Evolutionary conservation across 2,888 invertebrate genomes (phyloP).

Genomic region (Ochropleura plecta): DNA sequence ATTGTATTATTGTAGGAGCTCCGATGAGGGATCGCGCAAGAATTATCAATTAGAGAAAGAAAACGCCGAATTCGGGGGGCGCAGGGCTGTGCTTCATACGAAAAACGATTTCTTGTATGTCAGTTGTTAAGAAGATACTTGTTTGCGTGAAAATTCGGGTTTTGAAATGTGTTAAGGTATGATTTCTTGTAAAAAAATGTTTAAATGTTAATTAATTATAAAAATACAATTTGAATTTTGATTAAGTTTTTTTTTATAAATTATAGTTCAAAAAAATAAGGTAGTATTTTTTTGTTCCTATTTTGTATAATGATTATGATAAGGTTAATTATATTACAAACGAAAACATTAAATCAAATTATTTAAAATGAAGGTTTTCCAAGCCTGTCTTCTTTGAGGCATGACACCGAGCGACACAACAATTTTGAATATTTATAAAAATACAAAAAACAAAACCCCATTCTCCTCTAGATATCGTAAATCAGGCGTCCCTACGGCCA

Average conservation of each 20-base stretch:
- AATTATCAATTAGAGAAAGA: slow-evolving; percentile 90
- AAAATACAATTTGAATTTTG: neutral
- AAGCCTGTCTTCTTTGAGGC: slow-evolving; percentile 4
- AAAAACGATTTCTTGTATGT: slow-evolving; percentile 12
- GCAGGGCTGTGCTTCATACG: slow-evolving; percentile 61
- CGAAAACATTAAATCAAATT: neutral
- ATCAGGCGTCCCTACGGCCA: slow-evolving; percentile 86
- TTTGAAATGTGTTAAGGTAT: neutral
- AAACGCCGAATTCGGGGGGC: slow-evolving; percentile 71
- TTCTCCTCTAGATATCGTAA: slow-evolving; percentile 82
- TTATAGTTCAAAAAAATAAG: neutral
- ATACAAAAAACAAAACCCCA: slow-evolving; percentile 75
- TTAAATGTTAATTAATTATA: neutral
- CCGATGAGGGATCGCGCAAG: slow-evolving; percentile 88
- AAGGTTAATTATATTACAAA: neutral
- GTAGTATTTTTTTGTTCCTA: neutral
- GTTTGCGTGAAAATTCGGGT: neutral
- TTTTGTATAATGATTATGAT: slow-evolving; percentile 1
- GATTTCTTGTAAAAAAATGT: neutral
- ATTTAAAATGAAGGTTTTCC: slow-evolving; percentile 22
- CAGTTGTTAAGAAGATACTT: slow-evolving; percentile 4
- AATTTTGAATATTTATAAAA: slow-evolving; percentile 71
- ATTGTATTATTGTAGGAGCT: slow-evolving; percentile 88
- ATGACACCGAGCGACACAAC: slow-evolving; percentile 30
- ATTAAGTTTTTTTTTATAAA: neutral